Percentiles rank a stretch among this genome's conserved stretches.
Conservation (phyloP, 2,113 vertebrate genomes). For the Clupea harengus region DNA sequence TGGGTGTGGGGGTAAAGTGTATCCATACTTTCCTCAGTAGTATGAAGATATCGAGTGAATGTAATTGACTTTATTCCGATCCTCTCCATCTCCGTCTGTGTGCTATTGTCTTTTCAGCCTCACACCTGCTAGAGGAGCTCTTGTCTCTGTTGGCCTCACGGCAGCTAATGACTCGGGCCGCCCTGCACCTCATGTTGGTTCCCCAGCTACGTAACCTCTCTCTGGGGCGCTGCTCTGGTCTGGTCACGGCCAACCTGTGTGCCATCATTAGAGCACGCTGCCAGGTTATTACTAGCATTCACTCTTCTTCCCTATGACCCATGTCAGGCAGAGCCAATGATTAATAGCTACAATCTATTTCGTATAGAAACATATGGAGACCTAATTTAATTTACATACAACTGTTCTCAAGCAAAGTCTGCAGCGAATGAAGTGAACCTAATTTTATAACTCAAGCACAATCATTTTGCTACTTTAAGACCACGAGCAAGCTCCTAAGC, state of each 20-base stretch:
- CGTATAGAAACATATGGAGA: too few relatives aligned
- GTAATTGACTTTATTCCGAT: not conserved
- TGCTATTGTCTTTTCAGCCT: slow-evolving; percentile 48
- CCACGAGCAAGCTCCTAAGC: too few relatives aligned
- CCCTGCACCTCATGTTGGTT: slow-evolving; percentile 80
- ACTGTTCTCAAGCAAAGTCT: too few relatives aligned
- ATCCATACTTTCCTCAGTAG: not conserved
- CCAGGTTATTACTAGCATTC: slow-evolving; percentile 64
- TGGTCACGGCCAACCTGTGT: slow-evolving; percentile 70
- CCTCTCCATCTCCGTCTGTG: not conserved
- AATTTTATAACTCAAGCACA: too few relatives aligned
- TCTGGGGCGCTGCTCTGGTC: slow-evolving; percentile 63
- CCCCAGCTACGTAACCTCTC: slow-evolving; percentile 75
- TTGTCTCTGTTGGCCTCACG: slow-evolving; percentile 63
- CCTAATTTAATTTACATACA: too few relatives aligned
- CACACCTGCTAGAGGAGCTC: slow-evolving; percentile 74
- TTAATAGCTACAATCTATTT: not conserved
- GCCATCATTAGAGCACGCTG: slow-evolving; percentile 73
- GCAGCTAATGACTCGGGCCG: slow-evolving; percentile 68
- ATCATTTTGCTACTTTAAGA: too few relatives aligned
- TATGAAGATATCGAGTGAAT: not conserved
- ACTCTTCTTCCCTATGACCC: too few relatives aligned
- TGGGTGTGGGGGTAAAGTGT: too few relatives aligned
- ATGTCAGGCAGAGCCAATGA: not conserved
- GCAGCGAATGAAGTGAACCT: too few relatives aligned